A percentile compares a stretch with the other conserved stretches of the same genome.
Evolutionary conservation across 2,797 vertebrate species (phyloP).

Genomic region (Alectoris magna): DNA sequence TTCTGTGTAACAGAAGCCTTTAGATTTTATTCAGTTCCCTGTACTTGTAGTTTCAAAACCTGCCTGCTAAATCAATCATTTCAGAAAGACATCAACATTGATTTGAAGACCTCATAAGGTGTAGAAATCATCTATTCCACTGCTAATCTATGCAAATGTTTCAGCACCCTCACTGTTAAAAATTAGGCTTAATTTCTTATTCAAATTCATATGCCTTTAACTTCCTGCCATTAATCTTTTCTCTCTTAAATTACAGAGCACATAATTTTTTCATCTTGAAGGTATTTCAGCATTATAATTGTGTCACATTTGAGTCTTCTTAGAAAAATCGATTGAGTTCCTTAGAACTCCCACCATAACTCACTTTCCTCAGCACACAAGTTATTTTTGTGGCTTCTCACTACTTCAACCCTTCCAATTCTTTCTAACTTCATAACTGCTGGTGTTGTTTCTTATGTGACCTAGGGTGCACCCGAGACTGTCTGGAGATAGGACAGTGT

Average conservation of each 20-base stretch:
- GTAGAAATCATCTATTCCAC: not conserved
- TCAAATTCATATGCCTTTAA: not conserved
- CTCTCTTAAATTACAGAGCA: not conserved
- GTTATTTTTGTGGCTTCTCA: not conserved
- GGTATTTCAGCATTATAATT: not conserved
- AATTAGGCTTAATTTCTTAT: conserved; percentile 2
- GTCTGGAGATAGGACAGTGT: not conserved
- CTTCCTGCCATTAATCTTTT: not conserved
- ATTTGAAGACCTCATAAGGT: conserved; percentile 7
- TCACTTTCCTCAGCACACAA: not conserved
- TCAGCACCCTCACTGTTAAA: not conserved
- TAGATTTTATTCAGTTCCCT: not conserved
- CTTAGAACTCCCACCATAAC: not conserved
- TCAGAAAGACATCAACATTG: not conserved
- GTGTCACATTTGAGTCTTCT: not conserved
- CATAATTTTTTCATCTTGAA: not conserved
- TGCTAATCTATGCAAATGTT: not conserved
- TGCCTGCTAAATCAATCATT: not conserved
- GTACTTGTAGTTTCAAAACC: not conserved
- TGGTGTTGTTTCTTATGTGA: fast-evolving
- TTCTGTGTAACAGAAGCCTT: not conserved
- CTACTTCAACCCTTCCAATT: not conserved
- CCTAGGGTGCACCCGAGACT: not conserved
- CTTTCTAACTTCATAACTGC: not conserved
- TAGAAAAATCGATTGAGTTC: not conserved